Percentiles rank a stretch among this genome's conserved stretches.
Evolutionary conservation across 2,888 invertebrate genomes (phyloP).

Genomic region (Cartodere bifasciata): DNA sequence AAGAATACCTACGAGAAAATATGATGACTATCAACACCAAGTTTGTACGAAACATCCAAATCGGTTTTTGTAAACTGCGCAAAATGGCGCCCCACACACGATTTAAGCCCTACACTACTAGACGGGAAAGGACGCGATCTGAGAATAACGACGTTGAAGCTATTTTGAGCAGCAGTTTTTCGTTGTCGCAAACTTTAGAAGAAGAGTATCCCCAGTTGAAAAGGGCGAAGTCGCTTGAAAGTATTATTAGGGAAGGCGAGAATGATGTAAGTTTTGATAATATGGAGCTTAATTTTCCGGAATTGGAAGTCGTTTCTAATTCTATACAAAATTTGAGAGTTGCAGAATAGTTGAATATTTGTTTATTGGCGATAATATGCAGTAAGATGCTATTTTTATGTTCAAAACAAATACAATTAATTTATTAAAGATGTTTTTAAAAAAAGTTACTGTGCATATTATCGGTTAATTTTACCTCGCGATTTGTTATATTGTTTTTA

Average conservation of each 20-base stretch:
- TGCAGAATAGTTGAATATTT: conserved; percentile 32
- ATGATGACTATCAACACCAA: conserved; percentile 40
- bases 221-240: conserved; percentile 49
- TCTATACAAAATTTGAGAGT: conserved; percentile 50
- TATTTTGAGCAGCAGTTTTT: conserved; percentile 16
- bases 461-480: too few species aligned
- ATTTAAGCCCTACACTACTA: conserved; percentile 45
- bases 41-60: conserved; percentile 49
- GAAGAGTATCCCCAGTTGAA: conserved; percentile 35
- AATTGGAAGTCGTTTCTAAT: conserved; percentile 49
- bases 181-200: conserved; percentile 22
- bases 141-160: conserved; percentile 43
- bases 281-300: conserved; percentile 28
- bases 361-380: conserved; percentile 6
- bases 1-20: conserved; percentile 43
- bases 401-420: too few species aligned
- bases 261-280: conserved; percentile 21
- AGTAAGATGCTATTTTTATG: too few species aligned
- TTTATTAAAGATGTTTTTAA: too few species aligned
- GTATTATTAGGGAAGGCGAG: conserved; percentile 37
- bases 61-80: conserved; percentile 44
- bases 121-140: conserved; percentile 46
- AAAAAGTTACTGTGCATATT: too few species aligned
- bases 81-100: conserved; percentile 39
- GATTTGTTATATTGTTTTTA: too few species aligned